phyloP scores from a whole-genome alignment of 2,888 invertebrate genomes.

The Drosophila austrosaltans region DNA sequence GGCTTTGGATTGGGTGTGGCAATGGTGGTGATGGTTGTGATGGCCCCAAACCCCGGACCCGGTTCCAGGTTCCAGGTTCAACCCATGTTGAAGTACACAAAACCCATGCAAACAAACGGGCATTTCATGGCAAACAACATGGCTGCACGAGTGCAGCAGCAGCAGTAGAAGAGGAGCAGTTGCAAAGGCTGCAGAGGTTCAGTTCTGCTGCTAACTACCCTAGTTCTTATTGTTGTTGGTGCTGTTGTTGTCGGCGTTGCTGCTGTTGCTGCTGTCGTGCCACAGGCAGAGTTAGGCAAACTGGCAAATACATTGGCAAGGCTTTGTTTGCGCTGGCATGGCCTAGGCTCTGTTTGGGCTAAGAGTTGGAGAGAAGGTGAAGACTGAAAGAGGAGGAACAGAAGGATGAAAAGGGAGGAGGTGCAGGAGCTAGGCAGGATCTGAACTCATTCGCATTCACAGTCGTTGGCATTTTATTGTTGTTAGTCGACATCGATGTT shows the following conservation, averaged over 20 bases:
- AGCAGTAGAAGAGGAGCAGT: conserved; percentile 18
- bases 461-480: conserved; percentile 74
- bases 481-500: conserved; percentile 55
- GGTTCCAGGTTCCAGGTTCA: conserved; percentile 6
- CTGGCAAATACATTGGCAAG: conserved; percentile 59
- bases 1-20: not conserved
- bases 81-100: conserved; percentile 75
- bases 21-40: conserved; percentile 6
- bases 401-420: conserved; percentile 1
- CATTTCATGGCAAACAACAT: conserved; percentile 71
- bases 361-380: conserved; percentile 2
- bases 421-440: conserved; percentile 12
- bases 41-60: not conserved
- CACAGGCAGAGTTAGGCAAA: conserved; percentile 70
- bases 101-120: conserved; percentile 76
- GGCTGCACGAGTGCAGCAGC: conserved; percentile 4
- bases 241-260: not conserved
- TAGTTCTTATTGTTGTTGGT: conserved; percentile 26
- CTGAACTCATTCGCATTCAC: conserved; percentile 63
- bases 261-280: conserved; percentile 28
- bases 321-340: conserved; percentile 54
- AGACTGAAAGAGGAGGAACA: not conserved
- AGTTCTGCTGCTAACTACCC: conserved; percentile 17
- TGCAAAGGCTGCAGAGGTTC: conserved; percentile 30
- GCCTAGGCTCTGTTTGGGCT: conserved; percentile 67